phyloP scores from a whole-genome alignment of 1,140 invertebrate species.

The Drosophila pseudoananassae region DNA sequence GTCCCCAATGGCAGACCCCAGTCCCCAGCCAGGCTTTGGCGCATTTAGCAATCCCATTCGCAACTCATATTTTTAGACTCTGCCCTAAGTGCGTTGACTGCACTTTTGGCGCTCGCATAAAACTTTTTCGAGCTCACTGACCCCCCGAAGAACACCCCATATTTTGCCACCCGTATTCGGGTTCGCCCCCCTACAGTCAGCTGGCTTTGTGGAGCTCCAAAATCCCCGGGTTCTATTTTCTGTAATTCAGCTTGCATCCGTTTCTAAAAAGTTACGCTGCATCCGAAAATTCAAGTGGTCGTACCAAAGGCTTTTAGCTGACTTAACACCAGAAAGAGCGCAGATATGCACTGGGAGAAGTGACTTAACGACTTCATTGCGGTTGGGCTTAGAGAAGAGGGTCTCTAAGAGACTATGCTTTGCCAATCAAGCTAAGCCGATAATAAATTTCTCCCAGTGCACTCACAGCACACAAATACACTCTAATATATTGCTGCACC shows the following conservation, averaged over 20 bases:
- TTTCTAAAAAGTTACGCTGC: constrained; percentile 73
- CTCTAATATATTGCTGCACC: constrained; percentile 60
- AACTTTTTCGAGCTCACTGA: constrained; percentile 55
- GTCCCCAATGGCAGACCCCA: too few relatives aligned
- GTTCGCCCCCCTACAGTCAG: constrained; percentile 44
- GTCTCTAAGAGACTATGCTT: neutral
- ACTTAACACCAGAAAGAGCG: constrained; percentile 69
- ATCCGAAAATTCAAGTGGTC: constrained; percentile 72
- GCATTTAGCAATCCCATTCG: constrained; percentile 63
- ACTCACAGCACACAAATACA: constrained; percentile 24
- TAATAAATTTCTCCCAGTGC: neutral
- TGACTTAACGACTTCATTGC: neutral
- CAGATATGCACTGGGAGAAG: constrained; percentile 16
- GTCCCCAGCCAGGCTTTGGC: constrained; percentile 6
- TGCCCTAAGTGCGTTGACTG: constrained; percentile 72
- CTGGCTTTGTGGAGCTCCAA: constrained; percentile 50
- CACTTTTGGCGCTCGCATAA: constrained; percentile 73
- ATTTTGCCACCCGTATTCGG: constrained; percentile 2
- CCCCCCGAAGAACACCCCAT: constrained; percentile 7
- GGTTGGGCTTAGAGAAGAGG: neutral
- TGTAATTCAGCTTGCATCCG: constrained; percentile 75
- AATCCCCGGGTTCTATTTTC: constrained; percentile 27
- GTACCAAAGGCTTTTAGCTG: constrained; percentile 76
- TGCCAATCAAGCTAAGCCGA: neutral
- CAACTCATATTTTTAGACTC: constrained; percentile 76